Evolutionary conservation across 1,140 invertebrate genomes (phyloP).

Genomic region (Galleria mellonella): DNA sequence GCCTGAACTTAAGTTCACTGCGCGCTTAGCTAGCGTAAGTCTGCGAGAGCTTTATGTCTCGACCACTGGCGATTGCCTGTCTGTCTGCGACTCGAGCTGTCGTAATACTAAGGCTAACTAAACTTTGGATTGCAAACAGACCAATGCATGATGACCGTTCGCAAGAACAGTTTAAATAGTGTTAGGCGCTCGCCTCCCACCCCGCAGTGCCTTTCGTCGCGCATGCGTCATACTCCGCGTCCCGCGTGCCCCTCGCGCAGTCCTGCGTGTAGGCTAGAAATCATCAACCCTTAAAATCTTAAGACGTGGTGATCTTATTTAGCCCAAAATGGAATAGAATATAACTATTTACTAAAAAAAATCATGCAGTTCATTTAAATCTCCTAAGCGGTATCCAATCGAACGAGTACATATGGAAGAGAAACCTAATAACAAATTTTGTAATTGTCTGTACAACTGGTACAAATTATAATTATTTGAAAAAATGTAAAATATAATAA

Average conservation of each 20-base stretch:
- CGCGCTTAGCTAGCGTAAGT: constrained; percentile 70
- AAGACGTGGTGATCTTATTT: too few relatives aligned
- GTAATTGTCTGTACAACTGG: too few relatives aligned
- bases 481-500: too few relatives aligned
- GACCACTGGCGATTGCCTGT: constrained; percentile 73
- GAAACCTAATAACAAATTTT: too few relatives aligned
- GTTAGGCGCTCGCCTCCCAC: constrained; percentile 61
- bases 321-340: too few relatives aligned
- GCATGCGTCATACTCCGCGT: constrained; percentile 52
- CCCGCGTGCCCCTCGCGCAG: constrained; percentile 28
- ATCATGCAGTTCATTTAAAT: too few relatives aligned
- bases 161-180: constrained; percentile 73
- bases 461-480: too few relatives aligned
- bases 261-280: constrained; percentile 5
- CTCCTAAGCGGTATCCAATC: too few relatives aligned
- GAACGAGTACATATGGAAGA: too few relatives aligned
- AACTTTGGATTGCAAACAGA: constrained; percentile 73
- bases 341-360: too few relatives aligned
- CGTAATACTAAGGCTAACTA: constrained; percentile 72
- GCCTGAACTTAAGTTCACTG: constrained; percentile 71
- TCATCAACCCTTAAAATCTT: constrained; percentile 2
- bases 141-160: constrained; percentile 73
- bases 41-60: constrained; percentile 66
- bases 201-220: constrained; percentile 52
- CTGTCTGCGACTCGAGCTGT: constrained; percentile 70